These are phyloP conservation scores for Drosophila putrida DNA, from an alignment of 2,888 invertebrate genomes.

Conservation along the genomic window DNA sequence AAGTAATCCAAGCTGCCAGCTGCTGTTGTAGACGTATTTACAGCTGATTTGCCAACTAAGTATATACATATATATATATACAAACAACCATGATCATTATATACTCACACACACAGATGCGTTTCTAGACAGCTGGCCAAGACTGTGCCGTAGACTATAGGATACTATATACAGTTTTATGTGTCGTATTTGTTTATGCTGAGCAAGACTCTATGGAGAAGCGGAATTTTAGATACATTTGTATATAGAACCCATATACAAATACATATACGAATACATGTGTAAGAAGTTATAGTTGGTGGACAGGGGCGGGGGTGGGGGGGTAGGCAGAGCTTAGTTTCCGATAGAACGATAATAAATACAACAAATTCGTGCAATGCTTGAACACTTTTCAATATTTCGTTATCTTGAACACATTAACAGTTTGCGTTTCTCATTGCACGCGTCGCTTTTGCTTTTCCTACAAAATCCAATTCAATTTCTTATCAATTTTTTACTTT, in stretches of 20 bases:
- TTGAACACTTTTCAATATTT: slow-evolving; percentile 38
- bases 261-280: neutral
- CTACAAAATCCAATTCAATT: slow-evolving; percentile 60
- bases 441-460: slow-evolving; percentile 53
- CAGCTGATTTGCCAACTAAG: slow-evolving; percentile 32
- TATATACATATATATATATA: neutral
- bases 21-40: slow-evolving; percentile 16
- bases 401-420: slow-evolving; percentile 57
- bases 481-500: slow-evolving; percentile 50
- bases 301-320: neutral
- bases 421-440: slow-evolving; percentile 54
- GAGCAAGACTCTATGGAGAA: slow-evolving; percentile 1
- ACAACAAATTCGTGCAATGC: slow-evolving; percentile 36
- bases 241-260: neutral
- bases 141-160: slow-evolving; percentile 12
- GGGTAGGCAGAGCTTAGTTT: slow-evolving; percentile 8
- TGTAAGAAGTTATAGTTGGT: neutral
- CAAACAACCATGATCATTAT: neutral
- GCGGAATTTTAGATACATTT: slow-evolving; percentile 21
- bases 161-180: slow-evolving; percentile 6
- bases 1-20: slow-evolving; percentile 32
- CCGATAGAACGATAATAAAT: slow-evolving; percentile 40
- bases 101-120: neutral
- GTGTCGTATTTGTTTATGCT: slow-evolving; percentile 29
- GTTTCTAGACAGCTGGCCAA: slow-evolving; percentile 41